These are phyloP conservation scores for Brachyptera risi DNA, from an alignment of 2,888 invertebrate genomes.

Conservation along the genomic window DNA sequence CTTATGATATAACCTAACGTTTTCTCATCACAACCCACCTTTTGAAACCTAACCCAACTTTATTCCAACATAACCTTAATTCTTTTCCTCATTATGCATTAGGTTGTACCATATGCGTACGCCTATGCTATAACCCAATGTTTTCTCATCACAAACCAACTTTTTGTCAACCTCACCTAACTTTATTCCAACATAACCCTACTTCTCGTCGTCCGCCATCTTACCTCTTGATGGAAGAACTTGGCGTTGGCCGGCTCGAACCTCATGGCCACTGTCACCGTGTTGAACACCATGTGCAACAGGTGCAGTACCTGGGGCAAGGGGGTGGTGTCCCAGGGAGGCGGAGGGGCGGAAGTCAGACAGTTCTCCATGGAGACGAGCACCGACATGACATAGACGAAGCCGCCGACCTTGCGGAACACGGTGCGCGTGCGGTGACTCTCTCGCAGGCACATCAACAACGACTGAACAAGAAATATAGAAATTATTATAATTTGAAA, in stretches of 20 bases:
- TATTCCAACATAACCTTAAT: no score
- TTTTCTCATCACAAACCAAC: no score
- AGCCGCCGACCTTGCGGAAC: slow-evolving; percentile 96
- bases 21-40: no score
- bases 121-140: no score
- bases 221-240: slow-evolving; percentile 92
- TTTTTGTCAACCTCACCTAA: no score
- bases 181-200: no score
- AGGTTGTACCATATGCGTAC: no score
- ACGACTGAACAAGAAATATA: slow-evolving; percentile 49
- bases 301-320: slow-evolving; percentile 65
- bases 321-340: slow-evolving; percentile 47
- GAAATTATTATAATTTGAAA: background rate
- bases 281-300: slow-evolving; percentile 86
- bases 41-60: no score
- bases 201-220: no score
- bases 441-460: slow-evolving; percentile 86
- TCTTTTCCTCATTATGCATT: no score
- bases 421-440: slow-evolving; percentile 95
- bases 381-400: slow-evolving; percentile 95
- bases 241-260: slow-evolving; percentile 99
- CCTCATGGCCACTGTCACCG: slow-evolving; percentile 95
- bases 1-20: no score
- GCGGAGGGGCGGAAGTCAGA: slow-evolving; percentile 51
- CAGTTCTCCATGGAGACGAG: slow-evolving; percentile 87